These are phyloP conservation scores for Platyura marginata DNA, from an alignment of 1,140 invertebrate genomes.

Conservation along the genomic window DNA sequence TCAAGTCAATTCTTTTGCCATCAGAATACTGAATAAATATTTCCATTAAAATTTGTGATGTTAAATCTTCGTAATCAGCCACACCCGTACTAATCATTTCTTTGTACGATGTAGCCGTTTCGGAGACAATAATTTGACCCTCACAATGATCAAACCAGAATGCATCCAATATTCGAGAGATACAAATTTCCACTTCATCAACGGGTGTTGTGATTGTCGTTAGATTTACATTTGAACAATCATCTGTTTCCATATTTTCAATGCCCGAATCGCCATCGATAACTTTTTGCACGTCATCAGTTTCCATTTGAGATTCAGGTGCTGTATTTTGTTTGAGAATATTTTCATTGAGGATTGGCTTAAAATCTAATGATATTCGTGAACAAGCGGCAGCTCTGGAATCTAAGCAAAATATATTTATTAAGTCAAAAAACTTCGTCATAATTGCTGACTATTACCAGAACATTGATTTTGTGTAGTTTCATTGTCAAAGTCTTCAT, in stretches of 20 bases:
- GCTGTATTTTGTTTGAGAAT: slow-evolving; percentile 31
- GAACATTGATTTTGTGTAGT: slow-evolving; percentile 3
- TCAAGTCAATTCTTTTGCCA: slow-evolving; percentile 27
- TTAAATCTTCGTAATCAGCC: slow-evolving; percentile 25
- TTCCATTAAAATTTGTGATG: slow-evolving; percentile 42
- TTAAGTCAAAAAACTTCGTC: slow-evolving; percentile 10
- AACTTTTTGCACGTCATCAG: slow-evolving; percentile 26
- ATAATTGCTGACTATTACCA: slow-evolving; percentile 6
- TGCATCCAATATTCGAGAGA: slow-evolving; percentile 35
- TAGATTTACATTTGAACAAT: slow-evolving; percentile 8
- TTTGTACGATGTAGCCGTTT: slow-evolving; percentile 28
- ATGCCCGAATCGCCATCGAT: slow-evolving; percentile 52
- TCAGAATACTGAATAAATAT: slow-evolving; percentile 31
- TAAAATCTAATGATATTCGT: slow-evolving; percentile 11
- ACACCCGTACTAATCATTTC: slow-evolving; percentile 9
- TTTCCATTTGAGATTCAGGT: slow-evolving; percentile 13
- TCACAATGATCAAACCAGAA: slow-evolving; percentile 35
- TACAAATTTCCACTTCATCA: slow-evolving; percentile 32
- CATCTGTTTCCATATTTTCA: slow-evolving; percentile 50
- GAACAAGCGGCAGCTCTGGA: slow-evolving; percentile 4
- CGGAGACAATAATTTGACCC: slow-evolving; percentile 34
- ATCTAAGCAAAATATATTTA: slow-evolving; percentile 6
- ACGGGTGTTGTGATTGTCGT: slow-evolving; percentile 17
- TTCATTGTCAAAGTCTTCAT: slow-evolving; percentile 31
- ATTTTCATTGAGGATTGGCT: slow-evolving; percentile 12